Conservation (phyloP, 1,140 invertebrate species). For the Lycorma delicatula region DNA sequence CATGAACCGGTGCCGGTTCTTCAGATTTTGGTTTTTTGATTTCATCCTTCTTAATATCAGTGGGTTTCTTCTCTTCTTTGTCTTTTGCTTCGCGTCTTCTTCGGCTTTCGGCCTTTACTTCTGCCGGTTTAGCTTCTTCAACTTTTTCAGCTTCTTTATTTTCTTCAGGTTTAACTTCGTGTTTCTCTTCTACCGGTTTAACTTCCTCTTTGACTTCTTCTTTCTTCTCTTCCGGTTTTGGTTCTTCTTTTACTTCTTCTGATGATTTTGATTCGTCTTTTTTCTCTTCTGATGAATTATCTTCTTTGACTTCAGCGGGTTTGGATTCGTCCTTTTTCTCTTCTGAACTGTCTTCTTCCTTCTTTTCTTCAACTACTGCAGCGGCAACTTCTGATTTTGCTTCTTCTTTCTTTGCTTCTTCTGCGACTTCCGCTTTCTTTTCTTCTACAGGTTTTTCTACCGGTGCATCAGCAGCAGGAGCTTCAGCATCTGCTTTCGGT, state of each 20-base stretch:
- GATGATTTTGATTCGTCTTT: background rate
- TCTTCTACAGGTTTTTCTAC: background rate
- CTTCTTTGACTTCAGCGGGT: background rate
- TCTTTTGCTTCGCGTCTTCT: background rate
- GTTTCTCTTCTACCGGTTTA: background rate
- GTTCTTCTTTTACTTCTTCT: background rate
- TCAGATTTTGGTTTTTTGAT: background rate
- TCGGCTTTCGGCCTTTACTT: background rate
- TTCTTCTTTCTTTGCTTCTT: background rate
- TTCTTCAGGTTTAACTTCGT: too few relatives aligned
- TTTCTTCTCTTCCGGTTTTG: background rate
- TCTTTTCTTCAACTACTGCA: background rate
- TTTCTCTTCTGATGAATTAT: background rate
- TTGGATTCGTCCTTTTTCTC: background rate
- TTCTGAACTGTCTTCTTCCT: background rate
- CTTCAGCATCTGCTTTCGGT: background rate
- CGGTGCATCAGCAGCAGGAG: background rate
- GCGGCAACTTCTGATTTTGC: background rate
- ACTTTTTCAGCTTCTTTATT: background rate
- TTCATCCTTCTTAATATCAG: constrained; percentile 1
- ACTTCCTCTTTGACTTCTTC: background rate
- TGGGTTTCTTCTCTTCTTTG: background rate
- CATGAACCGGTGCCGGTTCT: background rate
- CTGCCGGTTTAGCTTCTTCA: background rate
- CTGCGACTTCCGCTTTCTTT: background rate